Base-by-base conservation (phyloP, 2,797 vertebrate species). In the Synanceia verrucosa region DNA sequence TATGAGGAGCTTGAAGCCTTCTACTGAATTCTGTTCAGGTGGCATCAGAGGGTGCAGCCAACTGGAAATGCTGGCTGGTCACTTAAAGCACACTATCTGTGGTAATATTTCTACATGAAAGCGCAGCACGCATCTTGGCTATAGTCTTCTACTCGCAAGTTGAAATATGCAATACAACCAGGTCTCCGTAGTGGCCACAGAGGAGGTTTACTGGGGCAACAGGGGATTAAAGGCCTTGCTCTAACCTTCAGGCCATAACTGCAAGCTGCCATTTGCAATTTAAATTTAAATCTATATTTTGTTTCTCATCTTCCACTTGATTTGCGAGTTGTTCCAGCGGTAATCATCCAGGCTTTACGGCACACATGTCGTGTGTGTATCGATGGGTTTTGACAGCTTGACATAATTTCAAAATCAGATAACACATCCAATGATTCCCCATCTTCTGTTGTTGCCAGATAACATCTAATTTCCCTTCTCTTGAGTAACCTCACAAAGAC, bases 11-110 rank as follows among this genome's bases (percentile, higher is more conserved):
- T 91, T 76, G 85, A 81, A 92, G 87, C 82, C 87, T 87, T 73
- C 88, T 81, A 69, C 83, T 88, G 89, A 88, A 92, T 89, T 86
- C 86, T 88, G 90, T 90, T 88, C 91, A 91, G 92, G 91, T 91
- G 87, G 88, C 91, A 88, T 90, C 90, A 88, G 85, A 89, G 83
- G 73, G 90, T 83, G 88, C 90, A 91, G 88, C 83, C 90, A 80
- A 88, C 88, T 88, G 90, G 88, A 92, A 93, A 92, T 79, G 86
- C 86, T 68, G 86, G 81, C 85, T 60, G 87, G 87, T 93, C 92
- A 92, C 90, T 93, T 90, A 90, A 81, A 88, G 89, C 84, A 75
- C 80, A 85, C 81, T 90, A 87, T 89, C 89, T 88, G 86, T 85
- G 78, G 78, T 91, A 88, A 90, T 91, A 84, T 89, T 83, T 88